Base-by-base conservation (phyloP, 2,888 invertebrate species). In the Adelognathus sp. region DNA sequence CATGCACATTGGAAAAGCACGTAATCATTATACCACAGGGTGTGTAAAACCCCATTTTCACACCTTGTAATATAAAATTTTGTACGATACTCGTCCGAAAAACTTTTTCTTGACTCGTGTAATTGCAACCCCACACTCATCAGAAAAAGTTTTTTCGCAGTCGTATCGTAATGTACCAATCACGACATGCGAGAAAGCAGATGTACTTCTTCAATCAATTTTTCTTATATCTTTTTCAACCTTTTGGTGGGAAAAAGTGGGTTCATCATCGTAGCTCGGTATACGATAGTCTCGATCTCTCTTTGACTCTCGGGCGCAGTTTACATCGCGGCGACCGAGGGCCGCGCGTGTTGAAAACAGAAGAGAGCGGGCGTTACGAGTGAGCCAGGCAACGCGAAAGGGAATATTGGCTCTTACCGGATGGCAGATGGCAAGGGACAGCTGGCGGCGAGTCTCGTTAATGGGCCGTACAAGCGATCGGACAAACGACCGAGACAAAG, bases 381-480 rank as follows among this genome's bases (percentile, higher is more conserved):
- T 29, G 18, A 29, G 66, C 44, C n/a, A 27, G 39, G 60, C 33
- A 69, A 66, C 60, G 33, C 67, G 69, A 63, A 81, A 72, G 78
- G 67, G 75, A 76, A 67, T 71, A 77, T 70, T 81, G 80, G 81
- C 80, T 80, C 75, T 80, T 81, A 77, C 77, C 77, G 80, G 80
- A 81, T 76, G 77, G 81, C 82, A 82, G 82, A 81, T 82, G 81
- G 82, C 78, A 75, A 81, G 82, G 79, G 78, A 81, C 82, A 82
- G 82, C 82, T 82, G 82, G 82, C 58, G 54, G 56, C 52, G 64
- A 73, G 73, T 50, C 74, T 72, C 52, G 58, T 75, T 78, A 74
- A 78, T 78, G 46, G 66, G 14, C 54, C 71, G 27, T 46, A 63
- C 56, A 52, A 36, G 50, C 29, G 66, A 54, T 33, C 66, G 6